Evolutionary conservation across 2,888 invertebrate species (phyloP), one percentile per base, ranked within the genome.

Genomic region (Anoplius nigerrimus): DNA sequence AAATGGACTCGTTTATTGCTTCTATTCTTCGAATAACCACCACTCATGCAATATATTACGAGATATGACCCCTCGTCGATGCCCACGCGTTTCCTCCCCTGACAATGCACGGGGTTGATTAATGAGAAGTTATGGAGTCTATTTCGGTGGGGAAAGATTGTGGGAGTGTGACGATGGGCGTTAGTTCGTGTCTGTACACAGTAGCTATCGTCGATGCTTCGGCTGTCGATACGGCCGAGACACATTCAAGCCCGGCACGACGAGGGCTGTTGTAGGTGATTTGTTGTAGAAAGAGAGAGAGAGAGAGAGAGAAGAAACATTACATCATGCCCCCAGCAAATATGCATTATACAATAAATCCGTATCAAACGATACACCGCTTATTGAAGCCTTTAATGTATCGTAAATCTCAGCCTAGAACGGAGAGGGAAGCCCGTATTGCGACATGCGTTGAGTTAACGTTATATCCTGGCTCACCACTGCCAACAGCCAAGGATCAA

Each of bases 321-420:
- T 34, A 34, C 34, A 13, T 34, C 4, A 34, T 13, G 34, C 11
- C 11, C 11, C 4, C 4, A 6, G 34, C 11, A 34, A 34, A 34
- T 34, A 21, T 16, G 46, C 16, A 53, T 71, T 68, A 58, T 55
- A 62, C 68, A 65, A 73, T 59, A 27, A 57, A 27, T 27, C 58
- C 53, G 42, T 27, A 68, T 65, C 45, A 59, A 68, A 71, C 71
- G 63, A 66, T 78, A 72, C 64, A 66, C 48, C 60, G 46, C 62
- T 62, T 42, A 46, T 55, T 53, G 69, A 68, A 67, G 72, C 74
- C 73, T 71, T 56, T 54, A 68, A 74, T 66, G 72, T 71, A 71
- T 69, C 72, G 45, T 59, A 60, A 72, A 72, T 51, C 70, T 65
- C 42, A 22, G 56, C 45, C 58, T 34, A 51, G n/a, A 20, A 20